These are phyloP conservation scores for Drosophila watanabei DNA, from an alignment of 1,140 invertebrate genomes.

Conservation along the genomic window DNA sequence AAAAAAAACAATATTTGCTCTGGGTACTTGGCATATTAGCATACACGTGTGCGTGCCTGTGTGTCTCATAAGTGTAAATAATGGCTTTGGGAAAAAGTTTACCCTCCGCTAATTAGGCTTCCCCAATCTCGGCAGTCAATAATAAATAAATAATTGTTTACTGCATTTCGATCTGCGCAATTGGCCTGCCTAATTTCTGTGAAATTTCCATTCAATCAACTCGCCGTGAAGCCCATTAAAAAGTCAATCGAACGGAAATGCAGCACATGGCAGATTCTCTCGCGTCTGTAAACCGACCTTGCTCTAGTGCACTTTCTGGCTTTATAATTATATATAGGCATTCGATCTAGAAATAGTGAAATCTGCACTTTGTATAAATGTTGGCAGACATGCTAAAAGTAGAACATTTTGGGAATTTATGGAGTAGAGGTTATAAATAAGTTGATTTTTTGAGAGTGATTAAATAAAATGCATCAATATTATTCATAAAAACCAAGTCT, in stretches of 20 bases:
- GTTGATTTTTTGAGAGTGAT: no score
- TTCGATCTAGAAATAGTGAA: slow-evolving; percentile 9
- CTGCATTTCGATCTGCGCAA: slow-evolving; percentile 38
- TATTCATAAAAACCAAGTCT: not conserved
- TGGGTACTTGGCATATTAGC: slow-evolving; percentile 47
- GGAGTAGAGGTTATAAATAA: not conserved
- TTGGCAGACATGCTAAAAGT: slow-evolving; percentile 12
- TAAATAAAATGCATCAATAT: not conserved
- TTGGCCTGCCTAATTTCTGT: slow-evolving; percentile 56
- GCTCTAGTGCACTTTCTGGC: slow-evolving; percentile 26
- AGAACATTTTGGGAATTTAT: not conserved
- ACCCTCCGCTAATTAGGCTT: slow-evolving; percentile 16
- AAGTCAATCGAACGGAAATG: slow-evolving; percentile 66
- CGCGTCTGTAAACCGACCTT: slow-evolving; percentile 35
- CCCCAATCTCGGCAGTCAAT: slow-evolving; percentile 22
- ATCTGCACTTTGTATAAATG: slow-evolving; percentile 17
- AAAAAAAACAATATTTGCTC: slow-evolving; percentile 50
- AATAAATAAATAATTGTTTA: slow-evolving; percentile 18
- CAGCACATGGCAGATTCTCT: slow-evolving; percentile 18
- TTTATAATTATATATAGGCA: not conserved
- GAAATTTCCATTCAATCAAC: slow-evolving; percentile 64
- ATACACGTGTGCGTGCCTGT: slow-evolving; percentile 7
- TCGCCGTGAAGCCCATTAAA: slow-evolving; percentile 60
- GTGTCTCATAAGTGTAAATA: slow-evolving; percentile 28
- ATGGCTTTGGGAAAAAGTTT: slow-evolving; percentile 24